Base-by-base conservation (phyloP, 2,888 invertebrate species). In the Sphaerophoria taeniata region DNA sequence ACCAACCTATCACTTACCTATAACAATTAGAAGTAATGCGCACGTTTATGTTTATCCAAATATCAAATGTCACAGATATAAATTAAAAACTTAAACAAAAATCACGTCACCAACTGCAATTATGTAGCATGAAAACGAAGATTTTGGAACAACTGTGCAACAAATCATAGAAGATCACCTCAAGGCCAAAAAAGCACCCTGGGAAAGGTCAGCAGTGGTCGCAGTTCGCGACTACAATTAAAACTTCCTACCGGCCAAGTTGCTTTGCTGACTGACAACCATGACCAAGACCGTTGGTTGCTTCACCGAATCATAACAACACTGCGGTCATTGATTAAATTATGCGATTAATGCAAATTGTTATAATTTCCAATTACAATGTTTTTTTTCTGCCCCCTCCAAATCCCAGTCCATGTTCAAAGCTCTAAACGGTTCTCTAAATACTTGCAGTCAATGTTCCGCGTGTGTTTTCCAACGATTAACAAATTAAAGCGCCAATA, bases 401-500 rank as follows among this genome's bases (percentile, higher is more conserved):
- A 11, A n/a, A n/a, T n/a, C n/a, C 45, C 45, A 49, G 3, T 5
- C 36, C 43, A n/a, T n/a, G n/a, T n/a, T n/a, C n/a, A n/a, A n/a
- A n/a, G n/a, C 16, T 31, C 24, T 36, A 6, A 36, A 36, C 5
- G 4, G 4, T 6, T 36, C 36, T 36, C 4, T 36, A 6, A 36
- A 6, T 43, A 11, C 7, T 11, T 6, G 11, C 2, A 7, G 39
- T 36, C 36, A 7, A 3, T 11, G 16, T 71, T 65, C 12, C 11
- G 36, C 69, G 69, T 85, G 69, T 80, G 34, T 67, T 69, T 69
- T 63, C 39, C 58, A 70, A 77, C 63, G 63, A 73, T 85, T 85
- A 81, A 77, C 85, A 81, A 85, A 81, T 81, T 85, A 73, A 81
- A 81, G 80, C 85, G 81, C 76, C 81, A 77, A 77, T 73, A 85